Evolutionary conservation across 2,797 vertebrate genomes (phyloP), one percentile per base, ranked within the genome.

Genomic region (Chelmon rostratus): DNA sequence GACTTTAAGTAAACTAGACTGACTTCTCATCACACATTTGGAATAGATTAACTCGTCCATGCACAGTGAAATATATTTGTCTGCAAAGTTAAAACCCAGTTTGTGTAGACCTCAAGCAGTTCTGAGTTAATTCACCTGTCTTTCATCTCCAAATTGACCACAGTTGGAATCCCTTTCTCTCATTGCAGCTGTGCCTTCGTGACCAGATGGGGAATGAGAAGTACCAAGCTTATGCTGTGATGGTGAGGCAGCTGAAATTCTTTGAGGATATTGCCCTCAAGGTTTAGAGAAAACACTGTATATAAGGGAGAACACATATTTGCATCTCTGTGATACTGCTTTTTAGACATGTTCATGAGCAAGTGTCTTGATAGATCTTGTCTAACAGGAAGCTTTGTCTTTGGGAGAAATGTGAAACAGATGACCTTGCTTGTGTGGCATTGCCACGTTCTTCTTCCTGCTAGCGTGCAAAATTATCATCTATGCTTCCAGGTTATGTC

Each of bases 241-340:
- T 98, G 96, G 97, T 97, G 86, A 96, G 94, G 44, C 98, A 99
- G 76, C 92, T 99, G 33, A 99, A 99, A 88, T 99, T 99, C 88
- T 97, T 99, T 72, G 98, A 99, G 93, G 98, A 99, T 57, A 96
- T 95, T 13, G 89, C 91, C 11, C 84, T 95, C n/a, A 93, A 91
- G 58, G 86, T 89, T 64, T 95, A 92, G 81, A 69, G 42, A 63
- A 56, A 53, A 21, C 4, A 6, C 13, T 64, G 18, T 31, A 35
- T 6, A 37, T 16, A 25, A 5, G n/a, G 52, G 46, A 67, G 38
- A 18, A 23, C 11, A 58, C 1, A 57, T 16, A 19, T n/a, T n/a
- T 8, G 1, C 42, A 63, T 68, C 84, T 58, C 33, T 15, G 35
- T 57, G 23, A 54, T n/a, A 35, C 8, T 0, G 64, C 7, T 37